Base-by-base conservation (phyloP, 2,888 invertebrate genomes). In the Omphaloscelis lunosa region DNA sequence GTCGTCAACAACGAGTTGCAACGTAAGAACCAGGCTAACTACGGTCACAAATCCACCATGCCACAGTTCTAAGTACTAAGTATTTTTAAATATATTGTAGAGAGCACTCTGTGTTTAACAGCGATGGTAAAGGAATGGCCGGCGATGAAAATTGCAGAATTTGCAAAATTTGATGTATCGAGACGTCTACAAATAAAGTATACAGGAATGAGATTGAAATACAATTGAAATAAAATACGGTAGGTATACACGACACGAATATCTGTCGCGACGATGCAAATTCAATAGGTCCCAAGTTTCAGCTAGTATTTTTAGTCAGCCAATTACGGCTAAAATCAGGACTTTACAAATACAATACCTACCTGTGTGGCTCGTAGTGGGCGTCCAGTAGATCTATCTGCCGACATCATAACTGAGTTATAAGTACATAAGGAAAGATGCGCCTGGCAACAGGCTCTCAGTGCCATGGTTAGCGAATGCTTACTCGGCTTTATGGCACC, bases 401-500 rank as follows among this genome's bases (percentile, higher is more conserved):
- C 29, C 23, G 15, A 41, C 12, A 58, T 61, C 15, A 58, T 61
- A 68, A 27, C 53, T 5, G 9, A 45, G 34, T 23, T 59, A 65
- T 69, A 71, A 48, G 63, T 59, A 23, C 51, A 58, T 56, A 66
- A 56, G 65, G 51, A 69, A 34, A 29, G 69, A 48, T 63, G 45
- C 27, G 77, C 75, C 6, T 61, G 71, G 76, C 80, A 78, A 82
- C 86, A 73, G 41, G 6, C 66, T 62, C 65, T 11, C 69, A 73
- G 62, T 70, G 69, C 72, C 73, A 70, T 82, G 77, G 69, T 80
- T 84, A 80, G 80, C 70, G 74, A 82, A 73, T 79, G 71, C 83
- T 86, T 72, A 77, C 80, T 72, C 71, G 67, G 71, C 76, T 82
- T 84, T 86, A 87, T 84, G 80, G 79, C 76, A 78, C 79, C 78